These are phyloP conservation scores for Varecia variegata DNA, from an alignment of 2,797 vertebrate species.

Conservation along the genomic window DNA sequence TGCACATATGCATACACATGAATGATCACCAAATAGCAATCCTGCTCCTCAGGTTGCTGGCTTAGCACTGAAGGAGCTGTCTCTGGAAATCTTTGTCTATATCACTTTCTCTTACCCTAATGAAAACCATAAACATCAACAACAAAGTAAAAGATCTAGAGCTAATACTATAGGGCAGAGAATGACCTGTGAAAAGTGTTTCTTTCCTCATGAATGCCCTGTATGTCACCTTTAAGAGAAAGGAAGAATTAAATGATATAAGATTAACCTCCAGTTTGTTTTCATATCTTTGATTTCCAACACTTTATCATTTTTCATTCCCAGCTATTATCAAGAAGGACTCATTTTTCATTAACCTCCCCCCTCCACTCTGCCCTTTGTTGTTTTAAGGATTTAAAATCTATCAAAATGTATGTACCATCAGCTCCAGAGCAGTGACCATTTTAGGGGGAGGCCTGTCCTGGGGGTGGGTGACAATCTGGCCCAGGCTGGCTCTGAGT, in stretches of 20 bases:
- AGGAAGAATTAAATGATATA: not conserved
- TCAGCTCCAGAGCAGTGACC: too few relatives aligned
- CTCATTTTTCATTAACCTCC: not conserved
- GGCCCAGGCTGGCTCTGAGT: accelerated
- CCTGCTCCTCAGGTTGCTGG: not conserved
- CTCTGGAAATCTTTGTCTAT: not conserved
- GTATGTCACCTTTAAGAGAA: not conserved
- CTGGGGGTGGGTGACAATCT: accelerated
- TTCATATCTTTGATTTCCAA: not conserved
- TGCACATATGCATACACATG: accelerated
- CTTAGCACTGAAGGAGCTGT: accelerated
- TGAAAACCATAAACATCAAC: not conserved
- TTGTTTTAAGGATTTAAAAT: not conserved
- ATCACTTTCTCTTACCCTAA: not conserved
- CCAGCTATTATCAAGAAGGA: not conserved
- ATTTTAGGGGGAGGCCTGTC: accelerated
- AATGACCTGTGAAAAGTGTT: not conserved
- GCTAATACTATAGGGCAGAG: accelerated
- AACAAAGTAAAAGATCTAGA: not conserved
- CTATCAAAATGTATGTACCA: not conserved
- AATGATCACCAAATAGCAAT: not conserved
- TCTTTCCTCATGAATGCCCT: not conserved
- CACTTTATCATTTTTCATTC: not conserved
- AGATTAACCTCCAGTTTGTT: not conserved
- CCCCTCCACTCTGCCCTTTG: accelerated